Evolutionary conservation across 2,797 vertebrate species (phyloP), one percentile per base, ranked within the genome.

Genomic region (Sebastes diaconus): DNA sequence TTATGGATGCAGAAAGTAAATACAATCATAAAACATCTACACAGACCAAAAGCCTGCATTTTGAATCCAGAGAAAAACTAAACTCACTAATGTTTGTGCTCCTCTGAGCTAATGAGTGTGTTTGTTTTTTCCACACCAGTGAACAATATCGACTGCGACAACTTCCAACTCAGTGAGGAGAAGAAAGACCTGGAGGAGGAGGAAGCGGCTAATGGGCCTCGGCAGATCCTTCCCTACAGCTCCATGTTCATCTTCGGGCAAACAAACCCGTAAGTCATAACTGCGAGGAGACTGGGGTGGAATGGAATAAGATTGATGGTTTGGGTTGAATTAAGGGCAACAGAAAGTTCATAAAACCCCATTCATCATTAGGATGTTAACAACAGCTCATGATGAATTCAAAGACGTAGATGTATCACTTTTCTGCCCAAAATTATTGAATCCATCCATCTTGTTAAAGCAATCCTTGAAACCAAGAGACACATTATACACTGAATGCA

Each of bases 221-320:
- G 96, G 46, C 97, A 97, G 77, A 98, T 99, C 77, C 95, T 99
- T 55, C 98, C 98, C 6, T 98, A 99, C 94, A 99, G 98, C 83
- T 99, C 98, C 90, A 98, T 99, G 98, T 99, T 99, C 77, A 91
- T 99, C 88, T 96, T 99, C 3, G 97, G 98, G 9, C 97, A 97
- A 84, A 96, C 97, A 27, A 99, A 99, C 77, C 98, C 97, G 98
- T 99, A 91, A 97, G 98, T 97, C 68, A 65, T 16, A 20, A 22
- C 36, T 27, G 8, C 1, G 52, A 60, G 58, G 57, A 24, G 64
- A 59, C 60, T 71, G 64, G 64, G 50, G 18, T 10, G 46, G n/a
- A 0, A 2, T 67, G 34, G 6, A 32, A 16, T 39, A 42, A 30
- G 18, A 54, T 55, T 73, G 24, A 60, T 74, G 13, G 69, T 46